phyloP scores from a whole-genome alignment of 2,888 invertebrate genomes.

The Neoitamus cyanurus region DNA sequence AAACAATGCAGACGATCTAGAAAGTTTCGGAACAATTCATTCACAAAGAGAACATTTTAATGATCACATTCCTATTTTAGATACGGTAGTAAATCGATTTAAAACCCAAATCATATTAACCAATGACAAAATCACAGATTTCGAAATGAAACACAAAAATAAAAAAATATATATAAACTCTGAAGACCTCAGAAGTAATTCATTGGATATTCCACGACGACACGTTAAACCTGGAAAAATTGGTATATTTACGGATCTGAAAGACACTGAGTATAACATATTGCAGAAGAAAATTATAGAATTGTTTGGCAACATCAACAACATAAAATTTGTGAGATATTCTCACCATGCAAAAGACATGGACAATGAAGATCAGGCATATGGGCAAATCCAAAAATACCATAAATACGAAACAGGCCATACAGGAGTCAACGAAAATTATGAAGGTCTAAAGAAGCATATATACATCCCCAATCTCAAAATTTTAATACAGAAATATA shows the following conservation, averaged over 20 bases:
- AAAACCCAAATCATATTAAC: slow-evolving; percentile 11
- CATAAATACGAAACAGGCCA: slow-evolving; percentile 12
- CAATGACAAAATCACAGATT: background rate
- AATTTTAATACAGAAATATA: too few relatives aligned
- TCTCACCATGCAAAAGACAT: slow-evolving; percentile 2
- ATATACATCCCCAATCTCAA: too few relatives aligned
- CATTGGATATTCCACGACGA: background rate
- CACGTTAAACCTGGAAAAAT: background rate
- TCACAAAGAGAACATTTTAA: background rate
- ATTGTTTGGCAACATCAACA: background rate
- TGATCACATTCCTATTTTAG: slow-evolving; percentile 11
- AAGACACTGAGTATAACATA: background rate
- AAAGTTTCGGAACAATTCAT: background rate
- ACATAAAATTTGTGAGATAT: background rate
- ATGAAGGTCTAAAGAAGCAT: too few relatives aligned
- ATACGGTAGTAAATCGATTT: background rate
- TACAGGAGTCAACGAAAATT: background rate
- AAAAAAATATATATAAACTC: background rate
- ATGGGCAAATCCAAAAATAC: background rate
- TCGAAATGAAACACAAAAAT: background rate
- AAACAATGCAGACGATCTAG: background rate
- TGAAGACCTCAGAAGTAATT: background rate
- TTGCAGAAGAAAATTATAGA: slow-evolving; percentile 3
- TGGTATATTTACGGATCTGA: background rate
- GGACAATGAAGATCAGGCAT: background rate